These are phyloP conservation scores for Pterostichus niger DNA, from an alignment of 2,888 invertebrate species.

Conservation along the genomic window DNA sequence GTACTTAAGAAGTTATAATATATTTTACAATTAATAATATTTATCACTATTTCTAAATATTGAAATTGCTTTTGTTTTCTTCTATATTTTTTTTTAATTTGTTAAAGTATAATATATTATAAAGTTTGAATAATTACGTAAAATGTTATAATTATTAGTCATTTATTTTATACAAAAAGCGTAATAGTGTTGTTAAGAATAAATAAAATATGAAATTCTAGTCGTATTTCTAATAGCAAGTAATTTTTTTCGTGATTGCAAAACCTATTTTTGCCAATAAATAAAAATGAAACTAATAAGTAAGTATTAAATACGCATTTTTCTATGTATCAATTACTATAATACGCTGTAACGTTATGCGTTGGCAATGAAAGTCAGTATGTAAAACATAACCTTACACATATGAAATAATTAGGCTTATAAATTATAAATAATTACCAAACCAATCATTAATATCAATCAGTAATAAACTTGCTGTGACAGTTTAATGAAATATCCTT, in stretches of 20 bases:
- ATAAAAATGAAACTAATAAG: slow-evolving; percentile 17
- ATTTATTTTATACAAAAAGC: no score
- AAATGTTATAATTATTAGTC: no score
- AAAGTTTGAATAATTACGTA: no score
- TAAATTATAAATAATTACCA: slow-evolving; percentile 60
- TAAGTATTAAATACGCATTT: slow-evolving; percentile 1
- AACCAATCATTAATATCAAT: slow-evolving; percentile 60
- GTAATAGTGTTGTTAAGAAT: no score
- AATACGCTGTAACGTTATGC: not conserved
- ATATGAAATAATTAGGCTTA: slow-evolving; percentile 49
- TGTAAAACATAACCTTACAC: slow-evolving; percentile 56
- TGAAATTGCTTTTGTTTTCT: no score
- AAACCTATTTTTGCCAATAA: slow-evolving; percentile 1
- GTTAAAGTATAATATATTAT: no score
- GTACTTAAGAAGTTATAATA: no score
- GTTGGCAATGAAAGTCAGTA: slow-evolving; percentile 41
- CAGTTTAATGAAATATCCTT: slow-evolving; percentile 46
- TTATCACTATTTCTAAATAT: no score
- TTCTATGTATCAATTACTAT: slow-evolving; percentile 29
- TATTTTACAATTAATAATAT: no score
- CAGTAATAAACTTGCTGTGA: slow-evolving; percentile 48
- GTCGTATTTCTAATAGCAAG: not conserved
- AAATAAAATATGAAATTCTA: slow-evolving; percentile 3
- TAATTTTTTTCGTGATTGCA: slow-evolving; percentile 24
- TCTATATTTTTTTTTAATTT: no score